Conservation (phyloP, 2,797 vertebrate genomes). For the Valencia hispanica region DNA sequence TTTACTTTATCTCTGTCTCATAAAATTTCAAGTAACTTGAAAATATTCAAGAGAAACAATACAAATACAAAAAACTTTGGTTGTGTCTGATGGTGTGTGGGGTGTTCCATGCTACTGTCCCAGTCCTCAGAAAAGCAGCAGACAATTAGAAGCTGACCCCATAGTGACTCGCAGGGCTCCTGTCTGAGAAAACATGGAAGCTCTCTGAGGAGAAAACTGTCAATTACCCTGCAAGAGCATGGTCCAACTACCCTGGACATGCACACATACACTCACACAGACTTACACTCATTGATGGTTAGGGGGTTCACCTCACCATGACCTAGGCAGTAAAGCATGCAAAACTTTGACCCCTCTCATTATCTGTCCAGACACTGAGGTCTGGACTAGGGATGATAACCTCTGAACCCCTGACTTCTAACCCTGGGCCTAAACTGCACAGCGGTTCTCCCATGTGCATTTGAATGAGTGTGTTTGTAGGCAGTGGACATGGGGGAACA, state of each 20-base stretch:
- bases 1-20: neutral
- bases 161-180: conserved; percentile 39
- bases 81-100: conserved; percentile 26
- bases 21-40: neutral
- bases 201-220: conserved; percentile 51
- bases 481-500: conserved; percentile 26
- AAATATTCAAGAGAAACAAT: conserved; percentile 57
- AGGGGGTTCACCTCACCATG: conserved; percentile 72
- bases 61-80: conserved; percentile 50
- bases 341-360: conserved; percentile 81
- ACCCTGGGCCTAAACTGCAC: conserved; percentile 56
- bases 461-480: conserved; percentile 42
- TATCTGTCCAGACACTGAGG: conserved; percentile 76
- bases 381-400: conserved; percentile 79
- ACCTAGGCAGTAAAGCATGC: conserved; percentile 71
- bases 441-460: conserved; percentile 34
- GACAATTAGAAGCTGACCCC: conserved; percentile 65
- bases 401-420: conserved; percentile 80
- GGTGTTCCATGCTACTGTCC: conserved; percentile 32
- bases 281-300: conserved; percentile 33
- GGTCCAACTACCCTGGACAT: conserved; percentile 49
- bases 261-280: conserved; percentile 30
- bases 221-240: conserved; percentile 61
- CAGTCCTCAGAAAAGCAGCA: conserved; percentile 64
- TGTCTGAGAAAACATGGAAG: conserved; percentile 60